Conservation (phyloP, 2,113 vertebrate species). For the Aythya baeri region DNA sequence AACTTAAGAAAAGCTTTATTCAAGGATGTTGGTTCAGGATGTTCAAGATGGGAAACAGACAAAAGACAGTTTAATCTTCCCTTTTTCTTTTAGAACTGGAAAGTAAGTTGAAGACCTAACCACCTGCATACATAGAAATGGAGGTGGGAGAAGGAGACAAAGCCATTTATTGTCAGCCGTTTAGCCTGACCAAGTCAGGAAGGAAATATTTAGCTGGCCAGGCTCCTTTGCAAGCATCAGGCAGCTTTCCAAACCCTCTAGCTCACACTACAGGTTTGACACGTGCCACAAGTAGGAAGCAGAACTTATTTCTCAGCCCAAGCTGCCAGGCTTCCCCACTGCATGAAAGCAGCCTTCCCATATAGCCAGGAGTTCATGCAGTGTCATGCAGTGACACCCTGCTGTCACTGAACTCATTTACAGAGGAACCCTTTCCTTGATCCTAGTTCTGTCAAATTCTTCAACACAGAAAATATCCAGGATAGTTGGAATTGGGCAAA, state of each 20-base stretch:
- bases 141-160: neutral
- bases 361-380: neutral
- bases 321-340: neutral
- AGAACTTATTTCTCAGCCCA: neutral
- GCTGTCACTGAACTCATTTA: neutral
- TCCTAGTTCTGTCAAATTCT: neutral
- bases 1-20: neutral
- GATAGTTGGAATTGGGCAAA: neutral
- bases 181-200: neutral
- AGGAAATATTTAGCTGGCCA: neutral
- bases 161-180: neutral
- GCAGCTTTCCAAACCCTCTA: neutral
- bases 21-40: neutral
- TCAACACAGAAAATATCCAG: neutral
- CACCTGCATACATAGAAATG: neutral
- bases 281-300: accelerated
- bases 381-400: accelerated
- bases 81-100: neutral
- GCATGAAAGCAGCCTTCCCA: neutral
- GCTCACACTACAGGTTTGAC: neutral
- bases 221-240: neutral
- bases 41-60: neutral
- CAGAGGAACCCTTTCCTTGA: neutral
- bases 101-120: neutral
- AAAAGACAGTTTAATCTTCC: neutral